Evolutionary conservation across 2,888 invertebrate genomes (phyloP).

Genomic region (Drosophila rellima): DNA sequence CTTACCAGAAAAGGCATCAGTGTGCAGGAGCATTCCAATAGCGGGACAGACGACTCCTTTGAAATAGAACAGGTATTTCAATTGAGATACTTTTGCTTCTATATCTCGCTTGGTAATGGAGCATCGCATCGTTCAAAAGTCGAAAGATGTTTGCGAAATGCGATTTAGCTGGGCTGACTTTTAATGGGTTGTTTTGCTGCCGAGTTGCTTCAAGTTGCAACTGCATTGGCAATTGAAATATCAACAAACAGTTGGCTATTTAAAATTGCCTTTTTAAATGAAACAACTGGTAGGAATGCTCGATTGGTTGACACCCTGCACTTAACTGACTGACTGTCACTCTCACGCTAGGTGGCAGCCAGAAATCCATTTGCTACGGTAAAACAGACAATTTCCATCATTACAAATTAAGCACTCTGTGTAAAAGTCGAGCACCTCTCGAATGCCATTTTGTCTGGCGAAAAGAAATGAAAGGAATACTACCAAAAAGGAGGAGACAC

Average conservation of each 20-base stretch:
- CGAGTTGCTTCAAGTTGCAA: slow-evolving; percentile 20
- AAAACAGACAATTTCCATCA: slow-evolving; percentile 49
- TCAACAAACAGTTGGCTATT: slow-evolving; percentile 12
- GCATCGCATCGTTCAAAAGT: slow-evolving; percentile 27
- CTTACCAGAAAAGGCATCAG: slow-evolving; percentile 3
- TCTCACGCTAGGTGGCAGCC: neutral
- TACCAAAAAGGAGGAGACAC: neutral
- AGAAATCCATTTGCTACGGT: slow-evolving; percentile 5
- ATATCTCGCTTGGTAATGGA: slow-evolving; percentile 19
- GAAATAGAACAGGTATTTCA: slow-evolving; percentile 59
- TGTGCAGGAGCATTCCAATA: neutral
- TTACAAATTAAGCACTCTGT: slow-evolving; percentile 64
- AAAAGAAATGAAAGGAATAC: slow-evolving; percentile 4
- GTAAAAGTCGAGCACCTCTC: slow-evolving; percentile 59
- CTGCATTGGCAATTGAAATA: slow-evolving; percentile 7
- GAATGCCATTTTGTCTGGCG: slow-evolving; percentile 28
- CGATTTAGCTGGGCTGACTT: slow-evolving; percentile 26
- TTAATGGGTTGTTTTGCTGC: slow-evolving; percentile 6
- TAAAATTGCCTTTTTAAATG: neutral
- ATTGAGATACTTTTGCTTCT: slow-evolving; percentile 61
- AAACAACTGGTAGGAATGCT: neutral
- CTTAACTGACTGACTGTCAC: neutral
- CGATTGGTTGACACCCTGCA: slow-evolving; percentile 6
- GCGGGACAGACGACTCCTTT: slow-evolving; percentile 4
- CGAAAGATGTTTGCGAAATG: slow-evolving; percentile 33